Conservation (phyloP, 2,797 vertebrate species). For the Tadarida brasiliensis region DNA sequence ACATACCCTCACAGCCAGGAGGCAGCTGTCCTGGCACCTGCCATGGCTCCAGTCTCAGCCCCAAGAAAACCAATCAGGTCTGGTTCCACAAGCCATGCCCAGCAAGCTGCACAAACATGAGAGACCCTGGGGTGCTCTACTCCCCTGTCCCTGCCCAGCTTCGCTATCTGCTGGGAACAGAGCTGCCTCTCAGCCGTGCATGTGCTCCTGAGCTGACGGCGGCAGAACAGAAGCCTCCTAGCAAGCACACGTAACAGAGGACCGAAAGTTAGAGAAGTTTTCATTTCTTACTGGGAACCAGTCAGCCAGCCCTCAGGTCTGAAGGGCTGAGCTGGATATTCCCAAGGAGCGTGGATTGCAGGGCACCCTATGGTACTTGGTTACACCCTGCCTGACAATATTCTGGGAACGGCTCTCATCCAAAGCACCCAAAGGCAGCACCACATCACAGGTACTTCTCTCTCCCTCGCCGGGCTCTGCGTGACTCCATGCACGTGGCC, state of each 20-base stretch:
- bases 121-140: background rate
- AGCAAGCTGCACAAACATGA: fast-evolving
- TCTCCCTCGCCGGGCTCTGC: background rate
- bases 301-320: background rate
- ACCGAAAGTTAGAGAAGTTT: background rate
- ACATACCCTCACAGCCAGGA: fast-evolving
- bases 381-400: background rate
- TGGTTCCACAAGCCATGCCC: background rate
- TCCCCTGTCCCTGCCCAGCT: background rate
- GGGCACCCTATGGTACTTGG: background rate
- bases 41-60: background rate
- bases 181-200: background rate
- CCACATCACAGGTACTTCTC: fast-evolving
- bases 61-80: background rate
- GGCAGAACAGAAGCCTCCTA: background rate
- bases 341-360: background rate
- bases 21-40: background rate
- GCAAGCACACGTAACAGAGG: background rate
- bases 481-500: fast-evolving
- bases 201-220: background rate
- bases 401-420: constrained; percentile 15
- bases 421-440: background rate
- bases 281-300: background rate
- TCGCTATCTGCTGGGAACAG: background rate
- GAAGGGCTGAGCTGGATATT: background rate